Conservation (phyloP, 2,888 invertebrate genomes). For the Dorcus hopei region DNA sequence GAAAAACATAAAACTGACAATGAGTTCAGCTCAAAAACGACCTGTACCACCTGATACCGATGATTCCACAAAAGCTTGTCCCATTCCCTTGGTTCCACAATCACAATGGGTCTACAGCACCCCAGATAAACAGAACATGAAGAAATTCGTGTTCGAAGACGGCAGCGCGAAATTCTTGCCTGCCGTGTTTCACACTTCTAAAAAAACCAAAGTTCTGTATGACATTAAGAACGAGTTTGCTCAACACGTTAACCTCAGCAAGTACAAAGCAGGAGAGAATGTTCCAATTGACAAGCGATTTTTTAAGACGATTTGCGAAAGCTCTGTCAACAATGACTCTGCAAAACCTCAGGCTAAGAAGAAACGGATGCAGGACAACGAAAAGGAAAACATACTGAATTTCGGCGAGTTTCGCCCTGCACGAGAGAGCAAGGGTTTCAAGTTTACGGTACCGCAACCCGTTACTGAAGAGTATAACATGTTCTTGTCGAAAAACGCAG, state of each 20-base stretch:
- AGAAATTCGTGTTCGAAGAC: constrained; percentile 18
- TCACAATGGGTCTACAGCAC: constrained; percentile 24
- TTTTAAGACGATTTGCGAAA: constrained; percentile 14
- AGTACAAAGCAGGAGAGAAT: constrained; percentile 7
- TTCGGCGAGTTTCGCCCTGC: constrained; percentile 1
- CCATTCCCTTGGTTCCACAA: constrained; percentile 11
- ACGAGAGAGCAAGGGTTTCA: background rate
- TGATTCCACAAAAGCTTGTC: background rate
- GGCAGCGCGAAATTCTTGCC: constrained; percentile 13
- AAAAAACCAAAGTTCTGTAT: constrained; percentile 19
- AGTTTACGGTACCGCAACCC: background rate
- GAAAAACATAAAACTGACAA: constrained; percentile 16
- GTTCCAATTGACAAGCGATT: constrained; percentile 16
- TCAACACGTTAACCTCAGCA: constrained; percentile 11
- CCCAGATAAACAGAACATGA: constrained; percentile 22
- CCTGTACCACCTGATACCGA: constrained; percentile 9
- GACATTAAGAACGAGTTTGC: constrained; percentile 15
- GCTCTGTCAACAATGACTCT: constrained; percentile 1
- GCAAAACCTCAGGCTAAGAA: constrained; percentile 1
- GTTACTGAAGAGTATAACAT: constrained; percentile 6
- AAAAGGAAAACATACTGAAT: constrained; percentile 13
- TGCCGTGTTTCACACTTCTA: constrained; percentile 17
- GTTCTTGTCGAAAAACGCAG: constrained; percentile 8
- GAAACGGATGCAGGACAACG: constrained; percentile 1
- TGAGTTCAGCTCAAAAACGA: constrained; percentile 7